A percentile compares a stretch with the other conserved stretches of the same genome.
Conservation (phyloP, 2,797 vertebrate genomes). For the Mustela erminea region DNA sequence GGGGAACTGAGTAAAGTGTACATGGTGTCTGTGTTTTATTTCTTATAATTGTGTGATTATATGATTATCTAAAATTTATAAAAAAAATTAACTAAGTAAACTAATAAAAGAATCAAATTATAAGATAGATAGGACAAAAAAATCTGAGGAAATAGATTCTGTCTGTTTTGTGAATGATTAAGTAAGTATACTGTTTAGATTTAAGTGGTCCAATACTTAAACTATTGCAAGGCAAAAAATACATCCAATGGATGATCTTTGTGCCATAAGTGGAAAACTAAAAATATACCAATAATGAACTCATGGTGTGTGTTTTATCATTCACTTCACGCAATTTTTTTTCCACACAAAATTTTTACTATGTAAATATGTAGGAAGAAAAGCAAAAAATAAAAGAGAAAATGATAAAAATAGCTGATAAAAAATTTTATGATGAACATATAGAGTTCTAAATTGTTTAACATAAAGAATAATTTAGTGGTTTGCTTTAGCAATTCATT, state of each 20-base stretch:
- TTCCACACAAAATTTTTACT: neutral
- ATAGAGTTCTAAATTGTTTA: neutral
- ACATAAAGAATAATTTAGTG: constrained; percentile 12
- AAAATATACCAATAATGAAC: neutral
- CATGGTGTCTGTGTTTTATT: neutral
- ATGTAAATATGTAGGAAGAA: neutral
- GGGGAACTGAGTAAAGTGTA: neutral
- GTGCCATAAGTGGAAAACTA: neutral
- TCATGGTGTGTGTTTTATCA: neutral
- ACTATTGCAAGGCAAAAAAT: neutral
- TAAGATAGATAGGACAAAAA: neutral
- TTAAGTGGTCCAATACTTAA: neutral
- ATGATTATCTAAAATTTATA: neutral
- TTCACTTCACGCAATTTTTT: neutral
- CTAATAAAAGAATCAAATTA: neutral
- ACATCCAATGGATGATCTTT: neutral
- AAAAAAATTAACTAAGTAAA: neutral
- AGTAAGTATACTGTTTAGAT: neutral
- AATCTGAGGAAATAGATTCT: neutral
- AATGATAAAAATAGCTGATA: neutral
- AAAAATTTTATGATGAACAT: neutral
- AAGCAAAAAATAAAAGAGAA: neutral
- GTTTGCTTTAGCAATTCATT: neutral
- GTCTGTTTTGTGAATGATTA: neutral
- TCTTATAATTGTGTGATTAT: neutral